Base-by-base conservation (phyloP, 2,888 invertebrate genomes). In the Caradrina kadenii region DNA sequence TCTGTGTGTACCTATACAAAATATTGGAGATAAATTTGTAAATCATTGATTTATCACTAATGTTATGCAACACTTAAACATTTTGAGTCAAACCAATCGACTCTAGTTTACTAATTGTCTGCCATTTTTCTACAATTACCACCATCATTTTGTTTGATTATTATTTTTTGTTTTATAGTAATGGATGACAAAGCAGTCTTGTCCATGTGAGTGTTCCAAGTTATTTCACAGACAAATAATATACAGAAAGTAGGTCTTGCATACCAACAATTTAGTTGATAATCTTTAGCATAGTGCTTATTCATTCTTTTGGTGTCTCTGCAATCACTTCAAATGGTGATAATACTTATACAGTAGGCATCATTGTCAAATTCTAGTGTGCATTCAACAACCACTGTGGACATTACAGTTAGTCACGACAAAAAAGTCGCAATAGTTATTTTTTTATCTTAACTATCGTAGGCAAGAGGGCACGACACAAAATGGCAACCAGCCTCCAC, bases 401-500 rank as follows among this genome's bases (percentile, higher is more conserved):
- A 61, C 66, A 87, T 82, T 83, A 90, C 89, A 90, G 91, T 90
- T 90, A 90, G 71, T 82, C 80, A 81, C 85, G 80, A 86, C 86
- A 90, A 92, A 93, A 93, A 91, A 87, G 79, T 88, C 82, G 88
- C 88, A 86, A 90, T 83, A 88, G 88, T 92, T 93, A 89, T 93
- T 94, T 95, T 94, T 95, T 94, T 94, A 94, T 91, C 92, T 91
- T 89, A 92, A 93, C 87, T 91, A 91, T 91, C 91, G 94, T 93
- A 94, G 93, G 91, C 93, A 92, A 91, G 91, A 93, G 92, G 92
- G 91, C 92, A 93, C 91, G 88, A 93, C 90, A 95, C 95, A 96
- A 96, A 94, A 96, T 96, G 95, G 95, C 95, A 96, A 93, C 95
- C 94, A 91, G 90, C 84, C 86, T 90, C 87, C 82, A 86, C 89